Evolutionary conservation across 2,113 vertebrate genomes (phyloP), one percentile per base, ranked within the genome.

Genomic region (Stercorarius parasiticus): DNA sequence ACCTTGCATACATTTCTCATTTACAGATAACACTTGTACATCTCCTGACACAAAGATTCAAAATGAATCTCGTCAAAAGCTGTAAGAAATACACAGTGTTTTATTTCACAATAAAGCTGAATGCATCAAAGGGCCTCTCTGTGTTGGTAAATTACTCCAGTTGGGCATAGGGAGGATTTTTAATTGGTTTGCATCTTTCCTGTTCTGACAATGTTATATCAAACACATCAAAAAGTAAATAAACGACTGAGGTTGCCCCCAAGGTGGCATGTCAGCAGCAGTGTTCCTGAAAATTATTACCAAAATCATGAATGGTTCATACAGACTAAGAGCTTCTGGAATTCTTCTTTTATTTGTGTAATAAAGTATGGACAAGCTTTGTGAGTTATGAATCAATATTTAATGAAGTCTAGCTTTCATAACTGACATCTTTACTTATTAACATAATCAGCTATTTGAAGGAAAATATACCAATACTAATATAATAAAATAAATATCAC

Each of bases 51-150:
- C 80, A 93, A 86, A 96, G 93, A 96, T 81, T 97, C 88, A 97
- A 97, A 98, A 97, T 97, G 84, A 97, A 94, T 95, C 97, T 97
- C 38, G n/a, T 94, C 82, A 96, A 95, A 91, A 97, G 77, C 78
- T 87, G 82, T 82, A 94, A 83, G 91, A 76, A 95, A 83, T 71
- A 66, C 67, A 81, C 52, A 73, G 43, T 89, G 65, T 87, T 95
- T 96, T 93, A 97, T 97, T 98, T 97, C 70, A 95, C 92, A 97
- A 97, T 97, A 98, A 97, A 98, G 96, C 61, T 61, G 93, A 94
- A 90, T 20, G 50, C 36, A 87, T 80, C 84, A 95, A 89, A 95
- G 77, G 76, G 88, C 56, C 82, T 92, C 82, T 92, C 34, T 86
- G 69, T 80, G 92, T 83, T 93, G 66, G 92, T 89, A 97, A 97